phyloP scores from a whole-genome alignment of 64 coral and sea anemone genomes.

The Catalaphyllia jardinei region DNA sequence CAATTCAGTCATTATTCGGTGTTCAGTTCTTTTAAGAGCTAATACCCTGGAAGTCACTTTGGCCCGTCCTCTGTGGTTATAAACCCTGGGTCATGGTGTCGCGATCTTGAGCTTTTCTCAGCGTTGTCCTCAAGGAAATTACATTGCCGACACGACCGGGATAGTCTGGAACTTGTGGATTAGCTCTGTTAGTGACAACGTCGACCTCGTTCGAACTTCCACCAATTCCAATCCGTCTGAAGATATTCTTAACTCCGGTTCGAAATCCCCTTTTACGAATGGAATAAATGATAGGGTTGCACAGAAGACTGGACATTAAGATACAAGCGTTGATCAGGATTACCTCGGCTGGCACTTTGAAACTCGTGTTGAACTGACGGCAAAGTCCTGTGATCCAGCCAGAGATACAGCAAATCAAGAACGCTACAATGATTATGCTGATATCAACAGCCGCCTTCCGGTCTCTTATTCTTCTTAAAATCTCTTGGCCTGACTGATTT shows the following conservation, averaged over 20 bases:
- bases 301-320: not conserved
- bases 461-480: not conserved
- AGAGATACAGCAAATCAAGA: not conserved
- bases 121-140: no score
- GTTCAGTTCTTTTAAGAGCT: no score
- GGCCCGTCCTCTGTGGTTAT: no score
- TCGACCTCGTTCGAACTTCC: not conserved
- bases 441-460: not conserved
- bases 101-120: no score
- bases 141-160: no score
- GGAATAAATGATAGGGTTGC: conserved; percentile 13
- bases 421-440: not conserved
- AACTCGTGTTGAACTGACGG: not conserved
- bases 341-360: not conserved
- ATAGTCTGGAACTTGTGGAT: no score
- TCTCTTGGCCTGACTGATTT: not conserved
- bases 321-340: not conserved
- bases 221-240: not conserved
- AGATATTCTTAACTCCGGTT: not conserved
- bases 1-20: no score
- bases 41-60: no score
- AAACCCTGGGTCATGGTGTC: no score
- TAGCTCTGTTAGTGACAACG: not conserved
- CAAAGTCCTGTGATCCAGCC: not conserved
- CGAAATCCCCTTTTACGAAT: not conserved